phyloP scores from a whole-genome alignment of 2,888 invertebrate genomes.

The Aspidiotus rigidus region DNA sequence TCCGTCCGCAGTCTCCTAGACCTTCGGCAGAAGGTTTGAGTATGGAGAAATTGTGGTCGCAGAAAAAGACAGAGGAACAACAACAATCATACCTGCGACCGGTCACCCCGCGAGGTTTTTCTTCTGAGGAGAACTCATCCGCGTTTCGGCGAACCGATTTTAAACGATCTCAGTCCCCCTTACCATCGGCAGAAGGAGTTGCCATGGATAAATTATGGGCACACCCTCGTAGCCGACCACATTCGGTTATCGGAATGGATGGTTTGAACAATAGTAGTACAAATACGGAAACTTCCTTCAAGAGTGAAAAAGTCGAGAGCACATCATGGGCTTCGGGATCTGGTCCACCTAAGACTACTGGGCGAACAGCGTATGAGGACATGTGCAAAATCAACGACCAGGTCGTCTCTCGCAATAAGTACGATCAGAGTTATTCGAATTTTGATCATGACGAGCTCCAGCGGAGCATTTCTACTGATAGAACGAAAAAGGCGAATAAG shows the following conservation, averaged over 20 bases:
- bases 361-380: background rate
- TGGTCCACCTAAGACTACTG: background rate
- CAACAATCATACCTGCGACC: slow-evolving; percentile 9
- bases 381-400: slow-evolving; percentile 2
- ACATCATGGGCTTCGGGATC: background rate
- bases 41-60: slow-evolving; percentile 60
- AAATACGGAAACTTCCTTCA: slow-evolving; percentile 5
- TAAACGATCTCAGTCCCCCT: slow-evolving; percentile 39
- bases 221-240: slow-evolving; percentile 36
- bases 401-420: background rate
- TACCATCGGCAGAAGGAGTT: slow-evolving; percentile 43
- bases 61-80: slow-evolving; percentile 36
- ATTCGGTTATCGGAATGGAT: slow-evolving; percentile 18
- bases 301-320: slow-evolving; percentile 5
- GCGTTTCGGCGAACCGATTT: slow-evolving; percentile 19
- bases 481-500: slow-evolving; percentile 1
- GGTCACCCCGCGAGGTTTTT: slow-evolving; percentile 12
- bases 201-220: slow-evolving; percentile 44
- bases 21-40: slow-evolving; percentile 56
- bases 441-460: background rate
- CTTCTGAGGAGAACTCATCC: background rate
- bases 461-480: slow-evolving; percentile 10
- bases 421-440: background rate
- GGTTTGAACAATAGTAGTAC: background rate
- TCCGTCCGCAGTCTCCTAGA: slow-evolving; percentile 47